A percentile compares a stretch with the other conserved stretches of the same genome.
Evolutionary conservation across 2,797 vertebrate genomes (phyloP).

Genomic region (Oreochromis grahami): DNA sequence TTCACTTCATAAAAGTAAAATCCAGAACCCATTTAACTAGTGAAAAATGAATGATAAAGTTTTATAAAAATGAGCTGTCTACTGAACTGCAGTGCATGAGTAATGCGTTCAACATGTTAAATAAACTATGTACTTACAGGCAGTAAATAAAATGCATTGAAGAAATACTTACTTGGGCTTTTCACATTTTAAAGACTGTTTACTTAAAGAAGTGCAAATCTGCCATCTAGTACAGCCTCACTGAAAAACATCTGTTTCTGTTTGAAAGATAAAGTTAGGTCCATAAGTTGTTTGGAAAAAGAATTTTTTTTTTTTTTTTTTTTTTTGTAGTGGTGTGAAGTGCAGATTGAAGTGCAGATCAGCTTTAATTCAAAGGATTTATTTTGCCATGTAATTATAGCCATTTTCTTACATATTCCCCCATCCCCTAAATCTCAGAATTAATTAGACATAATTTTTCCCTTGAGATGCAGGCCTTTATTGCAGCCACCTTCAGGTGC

Average conservation of each 20-base stretch:
- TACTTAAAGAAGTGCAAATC: not conserved
- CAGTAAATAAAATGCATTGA: not conserved
- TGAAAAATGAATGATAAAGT: not conserved
- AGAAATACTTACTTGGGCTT: not conserved
- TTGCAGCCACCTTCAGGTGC: not conserved
- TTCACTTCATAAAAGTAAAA: constrained; percentile 3
- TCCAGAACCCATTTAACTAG: not conserved
- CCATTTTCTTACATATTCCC: rapidly evolving
- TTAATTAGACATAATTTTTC: not conserved
- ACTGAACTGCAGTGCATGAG: not conserved
- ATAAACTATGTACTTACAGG: not conserved
- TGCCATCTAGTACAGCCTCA: not conserved
- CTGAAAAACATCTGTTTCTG: not conserved
- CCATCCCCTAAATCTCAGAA: not conserved
- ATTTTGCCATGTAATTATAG: not conserved
- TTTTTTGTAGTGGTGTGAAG: not conserved
- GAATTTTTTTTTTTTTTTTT: not conserved
- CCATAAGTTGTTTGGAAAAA: not conserved
- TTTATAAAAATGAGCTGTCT: not conserved
- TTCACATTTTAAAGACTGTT: not conserved
- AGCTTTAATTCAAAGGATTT: not conserved
- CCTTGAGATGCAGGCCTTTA: not conserved
- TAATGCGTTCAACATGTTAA: not conserved
- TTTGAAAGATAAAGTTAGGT: not conserved
- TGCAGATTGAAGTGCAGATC: not conserved